Evolutionary conservation across 2,113 vertebrate genomes (phyloP).

Genomic region (Polypterus bichir): DNA sequence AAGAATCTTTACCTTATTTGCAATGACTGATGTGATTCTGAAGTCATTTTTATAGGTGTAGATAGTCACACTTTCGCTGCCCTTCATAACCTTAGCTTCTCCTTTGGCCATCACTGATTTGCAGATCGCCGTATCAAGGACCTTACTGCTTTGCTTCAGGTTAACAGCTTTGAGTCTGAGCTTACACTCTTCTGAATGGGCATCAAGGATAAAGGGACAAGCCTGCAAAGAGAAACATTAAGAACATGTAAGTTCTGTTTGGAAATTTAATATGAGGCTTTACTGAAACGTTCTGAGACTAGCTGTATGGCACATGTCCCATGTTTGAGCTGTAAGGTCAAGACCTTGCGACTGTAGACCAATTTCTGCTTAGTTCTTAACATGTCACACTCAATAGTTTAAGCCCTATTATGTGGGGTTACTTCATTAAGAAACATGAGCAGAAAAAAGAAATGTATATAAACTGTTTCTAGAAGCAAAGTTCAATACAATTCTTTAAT

Average conservation of each 20-base stretch:
- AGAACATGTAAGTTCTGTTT: neutral
- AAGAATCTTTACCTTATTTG: conserved; percentile 65
- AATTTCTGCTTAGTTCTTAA: no score
- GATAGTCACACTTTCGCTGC: conserved; percentile 53
- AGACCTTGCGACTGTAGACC: no score
- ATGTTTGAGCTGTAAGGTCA: no score
- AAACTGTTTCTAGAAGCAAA: no score
- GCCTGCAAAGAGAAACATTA: conserved; percentile 44
- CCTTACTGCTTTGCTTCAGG: conserved; percentile 51
- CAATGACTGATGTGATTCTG: conserved; percentile 70
- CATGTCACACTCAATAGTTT: no score
- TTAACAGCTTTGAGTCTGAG: conserved; percentile 52
- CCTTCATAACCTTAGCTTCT: conserved; percentile 53
- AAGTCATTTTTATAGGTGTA: conserved; percentile 53
- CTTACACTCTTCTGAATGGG: conserved; percentile 58
- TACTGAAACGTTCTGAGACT: no score
- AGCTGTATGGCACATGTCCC: no score
- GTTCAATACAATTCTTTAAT: no score
- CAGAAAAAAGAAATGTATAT: no score
- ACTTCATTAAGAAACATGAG: no score
- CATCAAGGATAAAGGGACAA: conserved; percentile 70
- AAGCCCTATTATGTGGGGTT: no score
- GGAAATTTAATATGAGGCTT: no score
- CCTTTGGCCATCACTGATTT: conserved; percentile 53
- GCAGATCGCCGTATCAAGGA: conserved; percentile 66